phyloP scores from a whole-genome alignment of 1,140 invertebrate genomes.

The Drosophila takahashii region DNA sequence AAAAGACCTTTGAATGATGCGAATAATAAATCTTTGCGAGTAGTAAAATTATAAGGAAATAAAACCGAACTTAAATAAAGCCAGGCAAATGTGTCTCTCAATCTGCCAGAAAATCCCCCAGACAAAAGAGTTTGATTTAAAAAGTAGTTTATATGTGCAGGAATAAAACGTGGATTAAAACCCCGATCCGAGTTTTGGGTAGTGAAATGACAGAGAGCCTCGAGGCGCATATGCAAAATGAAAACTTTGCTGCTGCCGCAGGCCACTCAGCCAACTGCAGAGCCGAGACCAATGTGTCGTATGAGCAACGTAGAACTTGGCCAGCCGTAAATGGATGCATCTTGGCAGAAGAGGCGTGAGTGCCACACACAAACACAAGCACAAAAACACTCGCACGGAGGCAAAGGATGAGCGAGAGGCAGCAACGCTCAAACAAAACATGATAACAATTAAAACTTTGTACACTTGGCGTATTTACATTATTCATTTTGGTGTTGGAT shows the following conservation, averaged over 20 bases:
- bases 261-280: slow-evolving; percentile 49
- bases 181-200: slow-evolving; percentile 28
- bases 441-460: slow-evolving; percentile 82
- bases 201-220: slow-evolving; percentile 62
- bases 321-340: slow-evolving; percentile 78
- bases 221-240: slow-evolving; percentile 75
- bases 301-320: slow-evolving; percentile 77
- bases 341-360: slow-evolving; percentile 61
- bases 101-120: slow-evolving; percentile 23
- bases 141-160: slow-evolving; percentile 38
- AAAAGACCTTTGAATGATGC: not conserved
- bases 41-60: slow-evolving; percentile 2
- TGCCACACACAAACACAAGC: slow-evolving; percentile 28
- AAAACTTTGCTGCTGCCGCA: slow-evolving; percentile 53
- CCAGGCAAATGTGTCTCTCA: slow-evolving; percentile 2
- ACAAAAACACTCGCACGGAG: not conserved
- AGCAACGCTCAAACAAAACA: slow-evolving; percentile 72
- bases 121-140: slow-evolving; percentile 43
- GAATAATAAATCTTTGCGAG: not conserved
- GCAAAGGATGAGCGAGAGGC: slow-evolving; percentile 3
- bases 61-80: slow-evolving; percentile 1
- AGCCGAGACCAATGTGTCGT: slow-evolving; percentile 65
- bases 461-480: slow-evolving; percentile 81
- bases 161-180: slow-evolving; percentile 45
- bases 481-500: slow-evolving; percentile 79